Base-by-base conservation (phyloP, 2,113 vertebrate genomes). In the Clarias macrocephalus region DNA sequence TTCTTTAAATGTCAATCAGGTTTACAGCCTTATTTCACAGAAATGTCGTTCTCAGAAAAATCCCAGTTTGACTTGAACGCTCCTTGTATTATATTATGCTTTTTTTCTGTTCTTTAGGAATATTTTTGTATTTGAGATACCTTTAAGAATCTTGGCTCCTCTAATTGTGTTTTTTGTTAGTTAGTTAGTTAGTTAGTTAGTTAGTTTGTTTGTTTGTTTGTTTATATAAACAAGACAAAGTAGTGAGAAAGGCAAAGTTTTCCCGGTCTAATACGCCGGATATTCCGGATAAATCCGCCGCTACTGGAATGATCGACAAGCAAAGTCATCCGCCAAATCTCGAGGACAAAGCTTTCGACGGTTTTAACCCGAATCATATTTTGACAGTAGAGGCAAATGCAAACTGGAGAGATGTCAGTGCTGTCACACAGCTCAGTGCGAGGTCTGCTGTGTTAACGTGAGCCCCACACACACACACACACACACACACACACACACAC, bases 351-450 rank as follows among this genome's bases (percentile, higher is more conserved):
- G 59, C 83, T 68, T 83, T 48, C 85, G 48, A 87, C 70, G 33
- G 48, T 30, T 59, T 82, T 80, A 87, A 80, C 70, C 54, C 79
- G 0, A 19, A 70, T 89, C 88, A 85, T 89, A 79, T 77, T 87
- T 82, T 85, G 86, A 87, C 88, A 85, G 88, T 2, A 0, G 80
- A 89, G 70, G 80, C 70, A 76, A 83, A 89, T 23, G 63, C 79
- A 23, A 28, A 77, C 83, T 28, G 86, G 30, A 66, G 82, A 75
- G 65, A 87, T 89, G 88, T 85, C 88, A 87, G 18, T 59, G 42
- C 70, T 76, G 83, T 85, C 79, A 85, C 52, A 66, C 37, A 13
- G 42, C 62, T 83, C 54, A 76, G 68, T 86, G 84, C 30, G 28
- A 63, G 80, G 80, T 68, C 84, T 56, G 30, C 52, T 28, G 75